Evolutionary conservation across 2,888 invertebrate genomes (phyloP), one percentile per base, ranked within the genome.

Genomic region (Apodemia duryi): DNA sequence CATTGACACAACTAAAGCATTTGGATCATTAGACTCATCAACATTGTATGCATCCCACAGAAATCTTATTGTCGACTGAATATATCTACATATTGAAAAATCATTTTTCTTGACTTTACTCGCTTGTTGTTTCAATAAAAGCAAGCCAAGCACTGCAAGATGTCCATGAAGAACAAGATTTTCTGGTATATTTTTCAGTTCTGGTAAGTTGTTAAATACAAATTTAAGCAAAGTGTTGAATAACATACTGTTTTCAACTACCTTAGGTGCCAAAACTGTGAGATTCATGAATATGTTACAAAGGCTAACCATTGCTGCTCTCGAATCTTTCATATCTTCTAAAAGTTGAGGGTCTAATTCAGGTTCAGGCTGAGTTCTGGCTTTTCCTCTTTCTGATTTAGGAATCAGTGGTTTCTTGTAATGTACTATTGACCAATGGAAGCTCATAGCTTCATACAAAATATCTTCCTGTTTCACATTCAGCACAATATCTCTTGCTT

Each of bases 281-380:
- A 98, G 93, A 81, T 98, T 98, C 96, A 98, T 97, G 72, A 98
- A 95, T 67, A 98, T 95, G 79, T 98, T 98, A 84, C 98, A 98
- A 43, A 97, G 94, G 72, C 97, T 97, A 70, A 97, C 95, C 93
- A 98, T 95, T 0, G 97, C 97, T 3, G 95, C 93, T 68, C 97
- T 94, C 0, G 97, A 96, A 81, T 97, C 96, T 76, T 95, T 95
- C 95, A 97, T 97, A 72, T 96, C 95, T 76, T 96, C 96, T 67
- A 96, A 81, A 70, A 96, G 91, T 78, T 95, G 94, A 0, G 95
- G 94, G 63, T 96, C 95, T 63, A 96, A 84, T 76, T 96, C 95
- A 63, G 95, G 95, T 77, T 95, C 95, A 21, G 96, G 96, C 77
- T 95, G 95, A 70, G 94, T 95, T 81, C 94, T 93, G 0, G 93